Evolutionary conservation across 2,113 vertebrate genomes (phyloP).

Genomic region (Polypterus bichir): DNA sequence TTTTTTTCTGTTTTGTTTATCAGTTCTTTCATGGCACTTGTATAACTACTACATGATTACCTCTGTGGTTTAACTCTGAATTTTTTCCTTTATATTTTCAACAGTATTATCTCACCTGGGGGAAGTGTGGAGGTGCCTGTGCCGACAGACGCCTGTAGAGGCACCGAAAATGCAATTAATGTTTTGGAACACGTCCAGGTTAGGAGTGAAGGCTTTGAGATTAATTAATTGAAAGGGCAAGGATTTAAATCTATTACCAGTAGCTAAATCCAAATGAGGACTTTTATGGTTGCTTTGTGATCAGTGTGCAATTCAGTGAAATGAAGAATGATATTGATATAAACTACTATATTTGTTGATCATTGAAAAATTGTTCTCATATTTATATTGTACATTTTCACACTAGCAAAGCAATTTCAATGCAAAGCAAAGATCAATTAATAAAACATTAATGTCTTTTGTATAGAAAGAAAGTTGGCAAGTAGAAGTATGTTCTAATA

Average conservation of each 20-base stretch:
- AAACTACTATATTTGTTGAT: neutral
- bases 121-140: constrained; percentile 28
- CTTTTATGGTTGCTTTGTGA: constrained; percentile 2
- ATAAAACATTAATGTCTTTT: too few relatives aligned
- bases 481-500: too few relatives aligned
- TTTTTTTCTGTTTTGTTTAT: too few relatives aligned
- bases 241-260: constrained; percentile 2
- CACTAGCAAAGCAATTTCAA: too few relatives aligned
- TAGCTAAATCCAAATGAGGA: neutral
- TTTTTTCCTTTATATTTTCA: neutral
- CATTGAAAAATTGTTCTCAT: neutral
- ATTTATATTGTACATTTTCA: too few relatives aligned
- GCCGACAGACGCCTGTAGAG: constrained; percentile 33
- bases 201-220: neutral
- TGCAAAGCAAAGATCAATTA: too few relatives aligned
- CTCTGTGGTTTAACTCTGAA: too few relatives aligned
- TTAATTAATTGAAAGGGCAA: constrained; percentile 1
- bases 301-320: neutral
- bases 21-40: too few relatives aligned
- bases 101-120: constrained; percentile 34
- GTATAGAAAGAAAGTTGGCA: too few relatives aligned
- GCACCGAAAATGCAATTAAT: constrained; percentile 41
- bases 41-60: too few relatives aligned
- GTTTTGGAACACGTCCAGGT: constrained; percentile 43
- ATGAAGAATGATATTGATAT: neutral